Evolutionary conservation across 2,888 invertebrate genomes (phyloP).

Genomic region (Drosophila mimetica): DNA sequence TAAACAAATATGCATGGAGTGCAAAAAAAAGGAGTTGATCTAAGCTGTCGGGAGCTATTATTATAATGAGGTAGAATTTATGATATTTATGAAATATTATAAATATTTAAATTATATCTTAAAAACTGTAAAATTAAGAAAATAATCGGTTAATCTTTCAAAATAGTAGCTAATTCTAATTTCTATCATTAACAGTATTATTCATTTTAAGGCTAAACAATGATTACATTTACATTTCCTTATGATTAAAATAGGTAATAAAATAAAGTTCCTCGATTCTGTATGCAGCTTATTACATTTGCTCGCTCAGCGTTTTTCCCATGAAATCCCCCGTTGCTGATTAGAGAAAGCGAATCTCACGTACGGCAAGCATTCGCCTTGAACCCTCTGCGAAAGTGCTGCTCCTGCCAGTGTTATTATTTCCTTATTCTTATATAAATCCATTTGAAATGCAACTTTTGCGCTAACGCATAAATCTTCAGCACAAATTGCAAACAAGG

Average conservation of each 20-base stretch:
- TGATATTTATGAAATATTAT: no score
- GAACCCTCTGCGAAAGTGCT: constrained; percentile 13
- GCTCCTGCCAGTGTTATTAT: constrained; percentile 13
- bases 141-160: no score
- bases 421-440: constrained; percentile 50
- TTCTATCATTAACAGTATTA: no score
- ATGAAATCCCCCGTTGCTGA: constrained; percentile 3
- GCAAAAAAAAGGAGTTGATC: neutral
- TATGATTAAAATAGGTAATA: neutral
- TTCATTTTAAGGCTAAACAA: no score
- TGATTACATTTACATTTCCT: neutral
- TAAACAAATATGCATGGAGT: neutral
- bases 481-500: constrained; percentile 61
- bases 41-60: no score
- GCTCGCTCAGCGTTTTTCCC: neutral
- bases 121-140: no score
- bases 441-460: constrained; percentile 72
- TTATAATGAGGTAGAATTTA: no score
- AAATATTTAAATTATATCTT: no score
- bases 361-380: constrained; percentile 15
- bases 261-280: neutral
- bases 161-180: no score
- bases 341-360: constrained; percentile 14
- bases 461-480: constrained; percentile 72
- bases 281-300: constrained; percentile 4